Base-by-base conservation (phyloP, 2,113 vertebrate species). In the Pseudolaguvia tuberculata region DNA sequence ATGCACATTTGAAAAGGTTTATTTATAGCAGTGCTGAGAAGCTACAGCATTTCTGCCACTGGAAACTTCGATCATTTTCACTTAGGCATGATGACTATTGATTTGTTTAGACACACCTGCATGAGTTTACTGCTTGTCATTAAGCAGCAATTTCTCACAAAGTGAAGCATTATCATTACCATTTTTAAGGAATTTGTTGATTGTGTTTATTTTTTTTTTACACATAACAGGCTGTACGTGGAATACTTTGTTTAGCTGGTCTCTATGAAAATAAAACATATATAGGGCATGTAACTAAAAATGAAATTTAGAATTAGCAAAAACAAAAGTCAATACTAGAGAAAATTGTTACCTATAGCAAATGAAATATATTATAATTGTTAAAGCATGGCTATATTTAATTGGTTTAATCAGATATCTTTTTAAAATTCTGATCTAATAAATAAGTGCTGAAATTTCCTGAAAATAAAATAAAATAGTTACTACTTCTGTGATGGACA, bases 51-150 rank as follows among this genome's bases (percentile, higher is more conserved):
- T 72, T 75, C 68, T 56, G 35, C 39, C 72, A 75, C 62, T 78
- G 73, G 82, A 82, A 84, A 83, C 84, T 82, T 72, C 81, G 82
- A 82, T 85, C 82, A 82, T 65, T 73, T 79, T 63, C 58, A 75
- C 78, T 84, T 81, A 82, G 81, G 67, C 45, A 69, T 66, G 81
- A 77, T 79, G 42, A 17, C 70, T 79, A 87, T 87, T 63, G 85
- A 87, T 87, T 81, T 82, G 78, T 82, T 83, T 74, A 82, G 81
- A 65, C 75, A 73, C 78, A 65, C 62, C 39, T 62, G 52, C 70
- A 75, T 82, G 79, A 70, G 53, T 67, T 56, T 50, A 23, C 75
- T 73, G 80, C 52, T 82, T 75, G 72, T 80, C 52, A 45, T 68
- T 75, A 84, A 73, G 74, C 73, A 65, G 73, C 68, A 29, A 62